phyloP scores from a whole-genome alignment of 2,888 invertebrate species.

The Torymus auratus region DNA sequence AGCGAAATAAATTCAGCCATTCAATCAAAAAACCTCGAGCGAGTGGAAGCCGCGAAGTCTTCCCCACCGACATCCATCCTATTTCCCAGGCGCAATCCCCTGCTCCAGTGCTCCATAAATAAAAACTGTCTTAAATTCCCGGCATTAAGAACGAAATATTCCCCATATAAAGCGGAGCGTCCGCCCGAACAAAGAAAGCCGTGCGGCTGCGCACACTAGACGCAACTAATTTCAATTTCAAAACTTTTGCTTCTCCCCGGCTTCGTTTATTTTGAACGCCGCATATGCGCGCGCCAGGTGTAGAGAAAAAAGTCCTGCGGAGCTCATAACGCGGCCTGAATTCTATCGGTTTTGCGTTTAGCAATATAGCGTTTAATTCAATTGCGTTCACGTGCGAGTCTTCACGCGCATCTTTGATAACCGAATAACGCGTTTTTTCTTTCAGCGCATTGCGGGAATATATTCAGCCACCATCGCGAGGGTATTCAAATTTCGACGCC shows the following conservation, averaged over 20 bases:
- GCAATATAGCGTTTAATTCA: too few species aligned
- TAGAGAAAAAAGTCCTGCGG: not conserved
- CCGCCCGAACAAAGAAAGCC: not conserved
- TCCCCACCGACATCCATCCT: conserved; percentile 26
- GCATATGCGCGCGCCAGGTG: not conserved
- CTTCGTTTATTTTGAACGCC: conserved; percentile 5
- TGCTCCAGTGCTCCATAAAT: conserved; percentile 14
- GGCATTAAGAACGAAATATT: conserved; percentile 13
- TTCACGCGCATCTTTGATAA: conserved; percentile 26
- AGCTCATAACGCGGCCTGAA: not conserved
- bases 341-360: too few species aligned
- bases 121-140: conserved; percentile 23
- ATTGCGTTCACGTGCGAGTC: not conserved
- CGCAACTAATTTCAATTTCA: conserved; percentile 36
- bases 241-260: not conserved
- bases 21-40: too few species aligned
- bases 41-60: not conserved
- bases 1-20: too few species aligned
- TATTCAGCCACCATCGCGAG: not conserved
- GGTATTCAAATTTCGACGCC: not conserved
- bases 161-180: not conserved
- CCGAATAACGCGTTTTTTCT: conserved; percentile 22
- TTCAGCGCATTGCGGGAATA: not conserved
- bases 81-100: not conserved
- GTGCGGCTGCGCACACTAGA: not conserved